Percentiles rank a stretch among this genome's conserved stretches.
These are phyloP conservation scores for Lepus oiostolus DNA, from an alignment of 2,797 vertebrate genomes.

Conservation along the genomic window DNA sequence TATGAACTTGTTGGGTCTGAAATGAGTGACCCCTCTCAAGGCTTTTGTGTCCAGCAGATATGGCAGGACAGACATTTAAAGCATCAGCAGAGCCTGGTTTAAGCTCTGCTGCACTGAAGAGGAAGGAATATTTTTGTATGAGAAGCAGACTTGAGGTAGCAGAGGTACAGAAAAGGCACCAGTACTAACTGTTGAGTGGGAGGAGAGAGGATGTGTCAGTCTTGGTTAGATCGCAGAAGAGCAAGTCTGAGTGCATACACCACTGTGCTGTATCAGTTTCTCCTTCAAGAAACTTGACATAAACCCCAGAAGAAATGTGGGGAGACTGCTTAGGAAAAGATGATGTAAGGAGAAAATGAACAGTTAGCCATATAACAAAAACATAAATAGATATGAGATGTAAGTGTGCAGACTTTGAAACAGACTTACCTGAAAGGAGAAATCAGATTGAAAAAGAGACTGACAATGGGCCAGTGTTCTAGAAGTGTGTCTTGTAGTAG, in stretches of 20 bases:
- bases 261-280: neutral
- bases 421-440: neutral
- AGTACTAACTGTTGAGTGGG: neutral
- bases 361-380: neutral
- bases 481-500: neutral
- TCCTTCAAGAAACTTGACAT: neutral
- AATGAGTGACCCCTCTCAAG: neutral
- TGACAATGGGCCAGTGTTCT: neutral
- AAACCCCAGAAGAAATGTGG: neutral
- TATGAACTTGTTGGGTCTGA: neutral
- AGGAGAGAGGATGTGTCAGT: neutral
- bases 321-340: neutral
- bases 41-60: neutral
- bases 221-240: neutral
- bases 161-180: neutral
- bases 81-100: neutral
- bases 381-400: neutral
- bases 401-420: neutral
- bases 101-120: neutral
- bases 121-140: neutral
- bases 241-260: no score
- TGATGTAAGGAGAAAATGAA: neutral
- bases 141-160: neutral
- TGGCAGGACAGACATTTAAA: neutral
- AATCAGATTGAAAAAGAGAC: neutral